Conservation (phyloP, 1,140 invertebrate genomes). For the Rhopalosiphum padi region DNA sequence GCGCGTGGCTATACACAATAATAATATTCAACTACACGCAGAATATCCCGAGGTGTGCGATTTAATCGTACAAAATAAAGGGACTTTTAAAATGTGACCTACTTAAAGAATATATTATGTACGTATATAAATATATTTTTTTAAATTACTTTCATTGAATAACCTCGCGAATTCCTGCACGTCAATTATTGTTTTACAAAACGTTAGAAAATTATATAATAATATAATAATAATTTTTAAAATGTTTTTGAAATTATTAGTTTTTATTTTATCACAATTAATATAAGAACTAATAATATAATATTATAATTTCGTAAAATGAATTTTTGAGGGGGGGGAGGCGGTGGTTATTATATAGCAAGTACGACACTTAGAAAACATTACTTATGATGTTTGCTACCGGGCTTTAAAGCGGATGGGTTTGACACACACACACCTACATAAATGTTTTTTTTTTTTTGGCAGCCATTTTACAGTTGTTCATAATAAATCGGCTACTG, state of each 20-base stretch:
- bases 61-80: conserved; percentile 32
- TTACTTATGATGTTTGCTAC: neutral
- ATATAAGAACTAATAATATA: neutral
- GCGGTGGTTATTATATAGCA: neutral
- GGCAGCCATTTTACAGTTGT: neutral
- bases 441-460: neutral
- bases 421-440: neutral
- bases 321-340: neutral
- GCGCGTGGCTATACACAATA: neutral
- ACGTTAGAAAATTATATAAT: neutral
- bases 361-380: conserved; percentile 25
- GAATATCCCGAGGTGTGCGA: conserved; percentile 35
- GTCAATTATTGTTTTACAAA: conserved; percentile 11
- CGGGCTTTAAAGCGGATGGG: neutral
- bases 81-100: conserved; percentile 26
- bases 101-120: conserved; percentile 24
- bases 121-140: neutral
- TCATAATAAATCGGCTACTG: conserved; percentile 27
- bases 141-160: conserved; percentile 8
- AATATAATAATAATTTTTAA: neutral
- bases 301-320: neutral
- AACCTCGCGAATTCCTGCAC: neutral
- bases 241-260: neutral
- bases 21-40: neutral
- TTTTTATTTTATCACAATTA: neutral